phyloP scores from a whole-genome alignment of 30 jellyfish, hydroid and myxozoan species.

The Nemopilema nomurai region DNA sequence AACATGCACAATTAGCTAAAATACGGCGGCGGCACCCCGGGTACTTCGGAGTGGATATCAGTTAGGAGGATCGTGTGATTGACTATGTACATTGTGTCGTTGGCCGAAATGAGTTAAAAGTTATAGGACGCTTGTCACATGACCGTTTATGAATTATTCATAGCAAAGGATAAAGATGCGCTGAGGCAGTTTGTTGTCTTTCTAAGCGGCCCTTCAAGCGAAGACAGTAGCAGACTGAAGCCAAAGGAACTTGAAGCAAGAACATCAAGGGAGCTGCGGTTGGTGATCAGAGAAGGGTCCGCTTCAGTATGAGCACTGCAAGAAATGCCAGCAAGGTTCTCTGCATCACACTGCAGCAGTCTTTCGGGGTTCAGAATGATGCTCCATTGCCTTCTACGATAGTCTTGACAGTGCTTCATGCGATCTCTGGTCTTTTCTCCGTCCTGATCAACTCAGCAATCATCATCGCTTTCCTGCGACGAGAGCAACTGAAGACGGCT shows the following conservation, averaged over 20 bases:
- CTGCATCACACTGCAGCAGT: not conserved
- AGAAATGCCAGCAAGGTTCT: not conserved
- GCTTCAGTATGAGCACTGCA: not conserved
- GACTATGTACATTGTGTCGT: no score
- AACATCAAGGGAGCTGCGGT: no score
- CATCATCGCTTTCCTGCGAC: conserved; percentile 7
- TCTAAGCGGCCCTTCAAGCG: not conserved
- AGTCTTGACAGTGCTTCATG: not conserved
- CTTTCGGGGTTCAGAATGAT: not conserved
- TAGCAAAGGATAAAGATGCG: not conserved
- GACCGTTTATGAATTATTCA: not conserved
- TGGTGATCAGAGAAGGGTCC: no score
- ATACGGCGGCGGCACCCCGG: no score
- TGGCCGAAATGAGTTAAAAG: not conserved
- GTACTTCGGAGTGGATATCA: no score
- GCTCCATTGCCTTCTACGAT: conserved; percentile 11
- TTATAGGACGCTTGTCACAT: not conserved
- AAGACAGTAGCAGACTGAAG: not conserved
- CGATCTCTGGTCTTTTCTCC: conserved; percentile 5
- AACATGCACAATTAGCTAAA: no score
- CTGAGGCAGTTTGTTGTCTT: no score
- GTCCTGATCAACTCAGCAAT: conserved; percentile 14
- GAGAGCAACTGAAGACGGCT: conserved; percentile 25
- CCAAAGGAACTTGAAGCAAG: no score
- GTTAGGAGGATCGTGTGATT: no score